Evolutionary conservation across 2,888 invertebrate species (phyloP).

Genomic region (Platycheirus albimanus): DNA sequence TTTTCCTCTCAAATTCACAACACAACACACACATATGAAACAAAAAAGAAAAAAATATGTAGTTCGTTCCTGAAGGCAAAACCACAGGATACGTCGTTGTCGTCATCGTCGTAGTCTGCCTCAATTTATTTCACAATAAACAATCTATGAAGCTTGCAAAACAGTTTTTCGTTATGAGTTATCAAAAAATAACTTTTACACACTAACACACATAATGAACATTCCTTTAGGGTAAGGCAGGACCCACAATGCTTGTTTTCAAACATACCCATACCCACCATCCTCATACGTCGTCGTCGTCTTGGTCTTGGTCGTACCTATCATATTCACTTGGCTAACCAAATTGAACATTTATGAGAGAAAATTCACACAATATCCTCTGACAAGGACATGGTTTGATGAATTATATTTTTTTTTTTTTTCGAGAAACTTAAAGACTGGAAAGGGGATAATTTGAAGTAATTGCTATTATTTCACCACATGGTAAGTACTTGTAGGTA

Average conservation of each 20-base stretch:
- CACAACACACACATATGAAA: too few relatives aligned
- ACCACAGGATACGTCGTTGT: slow-evolving; percentile 23
- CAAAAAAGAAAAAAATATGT: too few relatives aligned
- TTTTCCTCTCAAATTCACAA: background rate
- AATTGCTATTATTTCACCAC: slow-evolving; percentile 53
- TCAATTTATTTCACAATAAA: slow-evolving; percentile 40
- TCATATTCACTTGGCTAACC: slow-evolving; percentile 45
- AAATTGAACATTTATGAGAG: slow-evolving; percentile 59
- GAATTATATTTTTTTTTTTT: too few relatives aligned
- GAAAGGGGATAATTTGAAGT: slow-evolving; percentile 7
- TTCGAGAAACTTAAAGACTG: background rate
- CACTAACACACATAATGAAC: slow-evolving; percentile 11
- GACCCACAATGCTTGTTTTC: too few relatives aligned
- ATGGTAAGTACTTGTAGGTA: slow-evolving; percentile 25
- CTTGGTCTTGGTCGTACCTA: too few relatives aligned
- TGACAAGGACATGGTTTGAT: slow-evolving; percentile 12
- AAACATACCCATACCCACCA: too few relatives aligned
- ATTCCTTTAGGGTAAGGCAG: slow-evolving; percentile 20
- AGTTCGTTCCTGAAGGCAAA: slow-evolving; percentile 9
- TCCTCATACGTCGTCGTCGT: too few relatives aligned
- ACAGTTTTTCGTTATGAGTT: slow-evolving; percentile 41
- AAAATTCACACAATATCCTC: slow-evolving; percentile 20
- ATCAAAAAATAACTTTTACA: slow-evolving; percentile 25
- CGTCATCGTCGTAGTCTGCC: background rate
- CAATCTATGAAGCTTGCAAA: slow-evolving; percentile 17